Base-by-base conservation (phyloP, 2,888 invertebrate genomes). In the Lycia hirtaria region DNA sequence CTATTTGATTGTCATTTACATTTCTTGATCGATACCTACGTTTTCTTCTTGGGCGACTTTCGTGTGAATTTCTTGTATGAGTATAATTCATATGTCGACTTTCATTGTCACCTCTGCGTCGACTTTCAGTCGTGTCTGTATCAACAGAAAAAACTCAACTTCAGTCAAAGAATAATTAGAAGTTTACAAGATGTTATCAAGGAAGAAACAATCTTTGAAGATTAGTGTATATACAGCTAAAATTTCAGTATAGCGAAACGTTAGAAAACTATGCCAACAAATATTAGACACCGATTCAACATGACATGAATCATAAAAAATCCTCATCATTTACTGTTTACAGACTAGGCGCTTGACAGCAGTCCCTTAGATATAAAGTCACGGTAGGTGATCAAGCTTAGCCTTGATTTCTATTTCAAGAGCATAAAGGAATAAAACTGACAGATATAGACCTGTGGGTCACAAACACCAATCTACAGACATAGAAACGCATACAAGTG, bases 401-500 rank as follows among this genome's bases (percentile, higher is more conserved):
- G 14, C 22, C 24, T 28, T 19, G 44, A 35, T 48, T 51, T 55
- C 56, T 57, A 64, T 65, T 60, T 59, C 24, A 51, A 50, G 61
- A 38, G 7, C 17, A 41, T 44, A 17, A 49, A 41, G 38, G 10
- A 47, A 20, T 54, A 47, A 58, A 62, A 50, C 38, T 37, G 51
- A 57, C 61, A 60, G 38, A 66, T 52, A 59, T 64, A 64, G 58
- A 56, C 50, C 43, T 52, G 45, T 57, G 67, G 61, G 72, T 71
- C 76, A 71, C 73, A 67, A 69, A 67, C 76, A 71, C 77, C 73
- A 76, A 82, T 81, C 78, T 80, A 19, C 26, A 37, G 45, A 30
- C 15, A 10, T 24, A 35, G 19, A 44, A 45, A 40, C 51, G 33
- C 56, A 49, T 48, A 64, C 58, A 63, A 41, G 67, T 41, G 68